Base-by-base conservation (phyloP, 1,140 invertebrate genomes). In the Diachasma alloeum region DNA sequence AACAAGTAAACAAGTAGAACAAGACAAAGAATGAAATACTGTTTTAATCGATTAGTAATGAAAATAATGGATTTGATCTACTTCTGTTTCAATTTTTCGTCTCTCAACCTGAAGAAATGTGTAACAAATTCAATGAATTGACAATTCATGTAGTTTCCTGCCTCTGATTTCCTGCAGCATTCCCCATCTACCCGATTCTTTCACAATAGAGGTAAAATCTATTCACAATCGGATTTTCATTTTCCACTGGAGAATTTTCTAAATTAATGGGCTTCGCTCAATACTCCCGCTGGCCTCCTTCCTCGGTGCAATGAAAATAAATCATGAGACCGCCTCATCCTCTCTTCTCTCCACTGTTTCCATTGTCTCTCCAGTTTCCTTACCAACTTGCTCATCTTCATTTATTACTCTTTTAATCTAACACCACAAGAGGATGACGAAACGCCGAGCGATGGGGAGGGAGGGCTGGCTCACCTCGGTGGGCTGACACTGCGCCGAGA, bases 401-500 rank as follows among this genome's bases (percentile, higher is more conserved):
- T 53, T 53, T 53, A 53, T 53, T n/a, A 53, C 48, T 42, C 39
- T 53, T 53, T 53, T 53, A 53, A 53, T 53, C n/a, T 9, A 53
- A n/a, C 17, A 53, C 48, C 59, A 75, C 37, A 67, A 76, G 5
- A 39, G 19, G 17, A 56, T 8, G 31, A 53, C 0, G 19, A 24
- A 9, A 15, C 1, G 11, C 36, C 15, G 68, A 26, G 48, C 31
- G 22, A 48, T 17, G 36, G 19, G n/a, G 66, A 19, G 11, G 42
- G 59, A 4, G 56, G 13, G 17, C 4, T n/a, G 11, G 72, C 72
- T 56, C 22, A 22, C 11, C 36, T 72, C 39, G 56, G 19, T 37
- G 36, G 36, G 36, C 11, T 63, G 74, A 53, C 26, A 56, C 37
- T 70, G 63, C 39, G 75, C 78, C 74, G 78, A 78, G 72, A 84